phyloP scores from a whole-genome alignment of 2,113 vertebrate genomes.

The Anhinga anhinga region DNA sequence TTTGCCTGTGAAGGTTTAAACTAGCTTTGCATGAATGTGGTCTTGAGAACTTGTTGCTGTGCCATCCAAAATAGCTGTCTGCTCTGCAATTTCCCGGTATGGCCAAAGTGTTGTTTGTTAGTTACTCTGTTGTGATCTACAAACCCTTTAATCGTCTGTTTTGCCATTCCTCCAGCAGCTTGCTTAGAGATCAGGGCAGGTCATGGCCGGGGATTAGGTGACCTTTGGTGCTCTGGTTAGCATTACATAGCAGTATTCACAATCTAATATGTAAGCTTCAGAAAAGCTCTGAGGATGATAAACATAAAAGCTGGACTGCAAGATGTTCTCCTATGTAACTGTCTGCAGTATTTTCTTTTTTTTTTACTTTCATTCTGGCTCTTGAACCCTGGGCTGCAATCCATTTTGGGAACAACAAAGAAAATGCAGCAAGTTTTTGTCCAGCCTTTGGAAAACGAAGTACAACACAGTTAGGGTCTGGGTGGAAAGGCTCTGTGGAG shows the following conservation, averaged over 20 bases:
- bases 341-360: neutral
- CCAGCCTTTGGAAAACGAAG: neutral
- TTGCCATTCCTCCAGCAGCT: neutral
- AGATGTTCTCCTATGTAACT: neutral
- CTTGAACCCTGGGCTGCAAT: neutral
- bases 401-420: neutral
- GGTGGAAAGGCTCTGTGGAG: neutral
- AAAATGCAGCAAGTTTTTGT: neutral
- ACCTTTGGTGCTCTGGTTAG: neutral
- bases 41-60: neutral
- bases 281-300: neutral
- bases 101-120: neutral
- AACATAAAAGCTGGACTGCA: neutral
- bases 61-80: neutral
- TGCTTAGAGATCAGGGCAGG: neutral
- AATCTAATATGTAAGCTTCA: neutral
- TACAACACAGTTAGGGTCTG: neutral
- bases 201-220: neutral
- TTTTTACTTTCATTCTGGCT: neutral
- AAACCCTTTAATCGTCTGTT: neutral
- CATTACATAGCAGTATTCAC: neutral
- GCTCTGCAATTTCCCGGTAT: neutral
- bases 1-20: neutral
- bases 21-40: neutral
- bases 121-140: neutral